phyloP scores from a whole-genome alignment of 2,113 vertebrate genomes.

The Falco punctatus region DNA sequence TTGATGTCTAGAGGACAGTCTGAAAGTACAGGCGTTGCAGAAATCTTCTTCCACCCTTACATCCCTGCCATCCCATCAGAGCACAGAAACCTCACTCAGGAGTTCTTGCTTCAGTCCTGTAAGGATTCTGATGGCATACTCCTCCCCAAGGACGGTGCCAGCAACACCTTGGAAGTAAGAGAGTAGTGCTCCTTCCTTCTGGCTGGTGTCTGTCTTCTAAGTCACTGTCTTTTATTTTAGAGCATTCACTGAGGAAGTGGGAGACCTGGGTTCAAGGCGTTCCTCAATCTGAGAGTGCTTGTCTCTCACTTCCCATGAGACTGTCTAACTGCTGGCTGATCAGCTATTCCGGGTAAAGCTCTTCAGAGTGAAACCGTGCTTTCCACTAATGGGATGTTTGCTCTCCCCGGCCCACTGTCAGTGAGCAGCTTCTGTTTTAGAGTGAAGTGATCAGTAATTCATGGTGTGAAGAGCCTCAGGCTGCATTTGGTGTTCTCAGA shows the following conservation, averaged over 20 bases:
- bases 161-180: neutral
- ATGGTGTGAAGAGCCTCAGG: neutral
- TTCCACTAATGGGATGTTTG: neutral
- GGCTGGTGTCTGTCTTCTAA: neutral
- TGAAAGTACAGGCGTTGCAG: neutral
- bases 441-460: neutral
- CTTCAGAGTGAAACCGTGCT: neutral
- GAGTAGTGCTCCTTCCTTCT: neutral
- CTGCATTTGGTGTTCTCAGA: neutral
- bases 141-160: neutral
- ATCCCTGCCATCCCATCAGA: neutral
- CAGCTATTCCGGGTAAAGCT: constrained; percentile 2
- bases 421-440: neutral
- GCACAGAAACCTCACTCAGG: neutral
- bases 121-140: neutral
- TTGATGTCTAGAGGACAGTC: neutral
- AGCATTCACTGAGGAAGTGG: constrained; percentile 52
- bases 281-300: constrained; percentile 35
- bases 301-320: constrained; percentile 57
- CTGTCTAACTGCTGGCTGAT: neutral
- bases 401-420: neutral
- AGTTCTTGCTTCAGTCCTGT: neutral
- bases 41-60: neutral
- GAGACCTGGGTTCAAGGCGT: constrained; percentile 24
- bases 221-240: constrained; percentile 31